phyloP scores from a whole-genome alignment of 2,113 vertebrate species.

The Aldabrachelys gigantea region DNA sequence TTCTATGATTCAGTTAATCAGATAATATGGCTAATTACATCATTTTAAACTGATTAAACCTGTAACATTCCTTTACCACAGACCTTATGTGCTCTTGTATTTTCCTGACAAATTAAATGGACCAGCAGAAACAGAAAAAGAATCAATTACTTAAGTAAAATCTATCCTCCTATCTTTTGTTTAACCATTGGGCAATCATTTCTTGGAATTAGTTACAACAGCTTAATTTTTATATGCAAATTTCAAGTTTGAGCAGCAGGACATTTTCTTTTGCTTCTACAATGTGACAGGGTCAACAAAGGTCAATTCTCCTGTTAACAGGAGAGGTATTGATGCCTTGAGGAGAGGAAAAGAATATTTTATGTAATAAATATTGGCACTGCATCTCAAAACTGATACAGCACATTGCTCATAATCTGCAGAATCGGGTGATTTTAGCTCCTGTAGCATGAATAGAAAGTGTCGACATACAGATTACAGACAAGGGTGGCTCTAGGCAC shows the following conservation, averaged over 20 bases:
- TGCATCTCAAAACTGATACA: neutral
- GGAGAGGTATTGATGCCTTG: neutral
- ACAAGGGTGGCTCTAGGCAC: too few species aligned
- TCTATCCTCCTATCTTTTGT: neutral
- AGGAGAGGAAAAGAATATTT: neutral
- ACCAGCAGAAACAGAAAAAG: slow-evolving; percentile 20
- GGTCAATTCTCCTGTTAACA: neutral
- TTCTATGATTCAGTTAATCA: slow-evolving; percentile 39
- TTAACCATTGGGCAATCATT: neutral
- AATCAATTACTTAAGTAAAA: slow-evolving; percentile 18
- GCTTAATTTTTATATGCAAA: neutral
- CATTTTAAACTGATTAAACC: slow-evolving; percentile 51
- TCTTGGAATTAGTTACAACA: neutral
- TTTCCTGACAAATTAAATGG: slow-evolving; percentile 36
- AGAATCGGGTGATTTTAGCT: neutral
- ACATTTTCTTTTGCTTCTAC: neutral
- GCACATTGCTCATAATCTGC: neutral
- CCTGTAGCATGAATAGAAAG: neutral
- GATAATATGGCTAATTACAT: slow-evolving; percentile 51
- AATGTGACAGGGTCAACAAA: neutral
- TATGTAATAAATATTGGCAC: neutral
- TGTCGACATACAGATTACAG: neutral
- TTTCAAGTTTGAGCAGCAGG: neutral
- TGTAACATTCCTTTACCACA: slow-evolving; percentile 41
- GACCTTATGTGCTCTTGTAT: neutral